Percentiles rank a stretch among this genome's conserved stretches.
These are phyloP conservation scores for Eulemur coronatus DNA, from an alignment of 2,797 vertebrate genomes.

Conservation along the genomic window DNA sequence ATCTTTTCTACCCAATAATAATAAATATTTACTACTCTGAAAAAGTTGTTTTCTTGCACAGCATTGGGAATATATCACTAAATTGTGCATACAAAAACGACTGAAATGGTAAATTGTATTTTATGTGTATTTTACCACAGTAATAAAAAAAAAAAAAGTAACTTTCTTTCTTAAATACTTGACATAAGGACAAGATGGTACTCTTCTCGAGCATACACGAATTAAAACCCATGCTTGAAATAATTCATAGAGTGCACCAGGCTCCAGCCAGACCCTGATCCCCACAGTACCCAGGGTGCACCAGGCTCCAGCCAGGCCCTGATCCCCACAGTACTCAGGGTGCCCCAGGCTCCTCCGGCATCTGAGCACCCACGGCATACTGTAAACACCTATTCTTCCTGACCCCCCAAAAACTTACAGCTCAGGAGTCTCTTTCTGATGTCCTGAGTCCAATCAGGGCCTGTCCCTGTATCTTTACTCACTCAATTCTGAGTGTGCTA, in stretches of 20 bases:
- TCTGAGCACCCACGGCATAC: neutral
- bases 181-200: neutral
- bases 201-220: neutral
- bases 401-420: neutral
- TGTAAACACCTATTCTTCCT: neutral
- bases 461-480: neutral
- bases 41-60: neutral
- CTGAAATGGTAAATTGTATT: neutral
- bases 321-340: neutral
- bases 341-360: neutral
- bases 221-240: neutral
- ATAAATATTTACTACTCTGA: neutral
- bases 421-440: neutral
- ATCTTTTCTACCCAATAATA: neutral
- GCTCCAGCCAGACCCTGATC: neutral
- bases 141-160: neutral
- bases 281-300: neutral
- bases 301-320: neutral
- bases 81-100: neutral
- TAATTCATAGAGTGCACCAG: neutral
- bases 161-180: constrained; percentile 9
- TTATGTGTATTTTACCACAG: neutral
- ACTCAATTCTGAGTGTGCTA: neutral
- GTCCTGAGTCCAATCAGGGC: neutral
- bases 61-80: neutral